phyloP scores from a whole-genome alignment of 2,113 vertebrate species.

The Cyphomyrus discorhynchus region DNA sequence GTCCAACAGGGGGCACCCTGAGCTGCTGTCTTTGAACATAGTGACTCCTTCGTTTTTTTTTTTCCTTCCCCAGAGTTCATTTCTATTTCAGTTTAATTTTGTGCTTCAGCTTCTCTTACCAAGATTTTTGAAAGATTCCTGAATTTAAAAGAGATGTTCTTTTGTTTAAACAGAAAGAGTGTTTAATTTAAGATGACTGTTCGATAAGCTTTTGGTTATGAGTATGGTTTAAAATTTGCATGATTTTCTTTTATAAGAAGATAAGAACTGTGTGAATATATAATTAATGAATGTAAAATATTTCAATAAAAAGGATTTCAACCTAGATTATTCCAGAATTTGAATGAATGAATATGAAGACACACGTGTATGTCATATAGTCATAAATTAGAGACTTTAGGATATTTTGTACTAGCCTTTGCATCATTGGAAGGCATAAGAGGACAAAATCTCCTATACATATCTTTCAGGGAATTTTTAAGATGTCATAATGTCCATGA shows the following conservation, averaged over 20 bases:
- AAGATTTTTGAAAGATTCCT: not conserved
- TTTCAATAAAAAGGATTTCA: not conserved
- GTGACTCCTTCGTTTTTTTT: not conserved
- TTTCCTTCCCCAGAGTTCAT: not conserved
- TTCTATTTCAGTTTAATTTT: not conserved
- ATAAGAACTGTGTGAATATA: conserved; percentile 2
- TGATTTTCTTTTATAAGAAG: conserved; percentile 1
- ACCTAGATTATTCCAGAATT: not conserved
- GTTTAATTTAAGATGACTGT: not conserved
- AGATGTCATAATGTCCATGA: not conserved
- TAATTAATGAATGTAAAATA: conserved; percentile 5
- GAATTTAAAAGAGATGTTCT: not conserved
- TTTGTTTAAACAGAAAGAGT: conserved; percentile 4
- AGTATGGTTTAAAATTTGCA: not conserved
- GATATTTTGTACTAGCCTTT: not conserved
- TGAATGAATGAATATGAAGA: not conserved
- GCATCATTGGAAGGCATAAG: not conserved
- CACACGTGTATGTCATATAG: not conserved
- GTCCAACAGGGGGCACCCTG: not conserved
- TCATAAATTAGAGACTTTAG: not conserved
- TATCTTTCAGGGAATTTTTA: not conserved
- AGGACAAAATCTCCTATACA: not conserved
- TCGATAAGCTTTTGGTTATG: not conserved
- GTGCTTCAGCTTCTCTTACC: not conserved
- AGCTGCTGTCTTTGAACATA: not conserved